Base-by-base conservation (phyloP, 2,888 invertebrate genomes). In the Synergus umbraculus region DNA sequence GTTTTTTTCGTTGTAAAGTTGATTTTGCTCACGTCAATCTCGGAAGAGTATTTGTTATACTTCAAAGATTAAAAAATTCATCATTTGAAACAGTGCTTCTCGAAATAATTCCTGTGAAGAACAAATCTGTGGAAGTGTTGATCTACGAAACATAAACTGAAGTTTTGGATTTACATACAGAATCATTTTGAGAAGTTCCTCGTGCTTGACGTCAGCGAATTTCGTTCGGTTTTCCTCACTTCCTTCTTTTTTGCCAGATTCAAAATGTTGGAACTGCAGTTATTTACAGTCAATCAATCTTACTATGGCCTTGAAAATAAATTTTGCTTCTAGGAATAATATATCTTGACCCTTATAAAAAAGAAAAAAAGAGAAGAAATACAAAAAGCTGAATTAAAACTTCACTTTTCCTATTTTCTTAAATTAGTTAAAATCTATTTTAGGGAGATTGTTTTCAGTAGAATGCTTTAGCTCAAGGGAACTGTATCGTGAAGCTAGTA, bases 111-210 rank as follows among this genome's bases (percentile, higher is more conserved):
- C 12, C 4, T 13, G 29, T 63, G 13, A 29, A 22, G 63, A 22
- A 22, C 7, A 63, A 29, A 9, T 63, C 12, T 5, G 22, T 13
- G 29, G 18, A 63, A 63, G 5, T 63, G 29, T 29, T 63, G 22
- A 63, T 63, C 22, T 63, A 2, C 7, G 12, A 12, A 2, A 8
- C 63, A 63, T 13, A 13, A 63, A 63, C 13, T 29, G 13, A 13
- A 63, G 63, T 63, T 63, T 22, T 63, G 63, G 13, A 63, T 63
- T 29, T 29, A 63, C 12, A 63, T 29, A 63, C 12, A 63, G 22
- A 63, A 63, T 29, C 12, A 63, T 63, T 63, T 63, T 63, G 63
- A 63, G 63, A 63, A 63, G 12, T 63, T 63, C 13, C 63, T 63
- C 29, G 63, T 13, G 63, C 29, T 63, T 63, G 29, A 63, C 63